Conservation (phyloP, 2,113 vertebrate genomes). For the Acrocephalus kingi region DNA sequence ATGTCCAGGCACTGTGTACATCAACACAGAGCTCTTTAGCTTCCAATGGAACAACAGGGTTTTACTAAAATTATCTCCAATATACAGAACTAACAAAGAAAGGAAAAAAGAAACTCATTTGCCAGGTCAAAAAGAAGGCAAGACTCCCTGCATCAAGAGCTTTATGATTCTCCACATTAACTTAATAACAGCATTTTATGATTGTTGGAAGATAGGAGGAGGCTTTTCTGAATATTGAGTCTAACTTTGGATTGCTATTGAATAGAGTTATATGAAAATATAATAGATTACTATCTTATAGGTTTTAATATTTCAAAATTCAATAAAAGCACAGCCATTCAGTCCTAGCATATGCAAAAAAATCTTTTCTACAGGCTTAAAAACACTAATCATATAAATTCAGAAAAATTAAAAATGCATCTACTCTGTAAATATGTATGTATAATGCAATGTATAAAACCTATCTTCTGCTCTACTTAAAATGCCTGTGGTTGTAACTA, state of each 20-base stretch:
- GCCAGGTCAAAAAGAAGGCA: not conserved
- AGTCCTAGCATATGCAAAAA: not conserved
- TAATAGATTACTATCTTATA: not conserved
- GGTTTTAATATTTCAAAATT: not conserved
- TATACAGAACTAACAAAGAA: not conserved
- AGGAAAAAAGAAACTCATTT: not conserved
- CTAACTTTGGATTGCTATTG: not conserved
- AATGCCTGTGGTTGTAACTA: not conserved
- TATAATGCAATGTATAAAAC: not conserved
- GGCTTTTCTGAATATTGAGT: not conserved
- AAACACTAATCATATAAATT: not conserved
- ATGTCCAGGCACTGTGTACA: not conserved
- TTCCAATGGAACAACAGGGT: not conserved
- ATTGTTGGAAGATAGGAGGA: not conserved
- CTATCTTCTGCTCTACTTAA: not conserved
- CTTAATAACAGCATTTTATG: not conserved
- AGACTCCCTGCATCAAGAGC: not conserved
- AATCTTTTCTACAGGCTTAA: not conserved
- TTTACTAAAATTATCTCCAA: slow-evolving; percentile 34
- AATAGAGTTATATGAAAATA: not conserved
- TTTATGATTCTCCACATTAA: not conserved
- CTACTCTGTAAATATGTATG: not conserved
- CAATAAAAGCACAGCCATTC: not conserved
- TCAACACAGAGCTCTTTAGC: slow-evolving; percentile 32
- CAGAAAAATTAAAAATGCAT: not conserved